A percentile compares a stretch with the other conserved stretches of the same genome.
Evolutionary conservation across 2,888 invertebrate species (phyloP).

Genomic region (Spicauda simplicius): DNA sequence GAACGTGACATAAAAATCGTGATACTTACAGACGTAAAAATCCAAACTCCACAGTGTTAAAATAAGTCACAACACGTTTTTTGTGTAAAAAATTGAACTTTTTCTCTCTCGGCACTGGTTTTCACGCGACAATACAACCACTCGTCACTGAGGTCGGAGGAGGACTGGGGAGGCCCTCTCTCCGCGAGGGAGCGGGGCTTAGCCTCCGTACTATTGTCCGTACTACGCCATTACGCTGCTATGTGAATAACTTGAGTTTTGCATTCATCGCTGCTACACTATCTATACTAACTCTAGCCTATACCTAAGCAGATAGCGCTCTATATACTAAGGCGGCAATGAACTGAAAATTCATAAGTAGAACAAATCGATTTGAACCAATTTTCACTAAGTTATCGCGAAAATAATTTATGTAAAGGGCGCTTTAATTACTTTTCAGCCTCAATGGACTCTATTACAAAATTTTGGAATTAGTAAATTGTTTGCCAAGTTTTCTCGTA

Average conservation of each 20-base stretch:
- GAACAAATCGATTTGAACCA: constrained; percentile 14
- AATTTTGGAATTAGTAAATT: not conserved
- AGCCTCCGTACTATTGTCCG: constrained; percentile 54
- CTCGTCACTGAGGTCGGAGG: constrained; percentile 54
- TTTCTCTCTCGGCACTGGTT: constrained; percentile 58
- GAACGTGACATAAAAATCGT: constrained; percentile 43
- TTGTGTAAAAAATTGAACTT: constrained; percentile 61
- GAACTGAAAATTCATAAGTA: constrained; percentile 20
- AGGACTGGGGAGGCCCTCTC: constrained; percentile 73
- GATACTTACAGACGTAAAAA: constrained; percentile 71
- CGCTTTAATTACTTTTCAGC: constrained; percentile 30
- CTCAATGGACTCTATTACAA: not conserved
- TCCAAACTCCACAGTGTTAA: constrained; percentile 62
- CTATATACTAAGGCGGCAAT: constrained; percentile 18
- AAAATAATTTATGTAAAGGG: constrained; percentile 28
- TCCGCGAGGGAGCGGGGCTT: constrained; percentile 68
- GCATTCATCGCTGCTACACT: constrained; percentile 55
- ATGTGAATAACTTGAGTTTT: constrained; percentile 59
- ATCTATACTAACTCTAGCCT: not conserved
- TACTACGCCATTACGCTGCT: constrained; percentile 42
- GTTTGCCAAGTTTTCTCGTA: not conserved
- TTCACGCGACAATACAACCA: constrained; percentile 56
- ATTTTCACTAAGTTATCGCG: constrained; percentile 11
- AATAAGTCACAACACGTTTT: constrained; percentile 73
- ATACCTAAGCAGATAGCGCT: constrained; percentile 12